Conservation (phyloP, 2,113 vertebrate species). For the Scolopax mira region DNA sequence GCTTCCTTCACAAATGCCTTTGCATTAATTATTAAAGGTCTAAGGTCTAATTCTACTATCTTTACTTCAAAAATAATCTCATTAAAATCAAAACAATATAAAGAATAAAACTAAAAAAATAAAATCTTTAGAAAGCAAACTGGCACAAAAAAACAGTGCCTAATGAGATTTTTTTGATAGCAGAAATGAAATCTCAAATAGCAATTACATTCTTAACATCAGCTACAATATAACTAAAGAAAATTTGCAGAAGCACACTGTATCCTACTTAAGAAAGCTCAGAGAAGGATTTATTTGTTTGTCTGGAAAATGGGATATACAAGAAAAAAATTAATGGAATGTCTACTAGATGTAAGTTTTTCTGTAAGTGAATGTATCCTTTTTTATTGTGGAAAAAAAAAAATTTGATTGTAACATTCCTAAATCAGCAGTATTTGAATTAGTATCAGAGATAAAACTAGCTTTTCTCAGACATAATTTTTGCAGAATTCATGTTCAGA, state of each 20-base stretch:
- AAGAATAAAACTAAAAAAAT: neutral
- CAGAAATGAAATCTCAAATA: neutral
- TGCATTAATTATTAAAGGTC: neutral
- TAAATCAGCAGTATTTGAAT: neutral
- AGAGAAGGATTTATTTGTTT: neutral
- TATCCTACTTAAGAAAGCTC: neutral
- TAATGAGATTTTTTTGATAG: neutral
- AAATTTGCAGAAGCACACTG: neutral
- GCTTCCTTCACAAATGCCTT: neutral
- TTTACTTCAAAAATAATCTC: neutral
- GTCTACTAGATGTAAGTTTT: neutral
- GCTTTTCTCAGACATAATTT: neutral
- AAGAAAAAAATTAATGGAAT: neutral
- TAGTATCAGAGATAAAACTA: neutral
- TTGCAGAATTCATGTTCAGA: neutral
- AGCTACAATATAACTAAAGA: neutral
- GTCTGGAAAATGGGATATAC: neutral
- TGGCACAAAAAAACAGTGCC: neutral
- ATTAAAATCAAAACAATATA: neutral
- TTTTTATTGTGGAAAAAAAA: neutral
- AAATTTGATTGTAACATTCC: neutral
- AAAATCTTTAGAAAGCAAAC: neutral
- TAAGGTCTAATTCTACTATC: neutral
- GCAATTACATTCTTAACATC: neutral
- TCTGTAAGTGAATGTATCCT: neutral